Conservation (phyloP, 2,113 vertebrate genomes). For the Nesoenas mayeri region DNA sequence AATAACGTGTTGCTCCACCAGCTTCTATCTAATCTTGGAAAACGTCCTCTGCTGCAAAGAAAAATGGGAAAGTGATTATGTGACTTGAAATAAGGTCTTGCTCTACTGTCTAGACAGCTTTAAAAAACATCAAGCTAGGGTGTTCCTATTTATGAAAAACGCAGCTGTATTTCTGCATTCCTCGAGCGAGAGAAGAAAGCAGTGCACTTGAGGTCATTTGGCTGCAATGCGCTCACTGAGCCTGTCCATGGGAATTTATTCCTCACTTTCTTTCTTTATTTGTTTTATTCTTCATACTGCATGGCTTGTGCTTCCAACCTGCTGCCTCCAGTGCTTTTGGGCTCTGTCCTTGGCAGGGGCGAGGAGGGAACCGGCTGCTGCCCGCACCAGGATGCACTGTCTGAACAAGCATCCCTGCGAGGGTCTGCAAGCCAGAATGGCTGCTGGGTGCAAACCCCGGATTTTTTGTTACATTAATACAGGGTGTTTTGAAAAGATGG, state of each 20-base stretch:
- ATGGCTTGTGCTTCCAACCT: not conserved
- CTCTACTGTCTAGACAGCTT: conserved; percentile 68
- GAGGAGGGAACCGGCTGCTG: not conserved
- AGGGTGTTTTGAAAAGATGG: too few relatives aligned
- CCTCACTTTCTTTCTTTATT: not conserved
- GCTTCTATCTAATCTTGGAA: conserved; percentile 68
- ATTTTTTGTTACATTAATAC: not conserved
- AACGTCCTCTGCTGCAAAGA: conserved; percentile 26
- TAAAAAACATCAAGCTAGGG: conserved; percentile 59
- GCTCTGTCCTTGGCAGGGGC: not conserved
- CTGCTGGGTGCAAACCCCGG: not conserved
- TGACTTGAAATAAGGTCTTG: conserved; percentile 65
- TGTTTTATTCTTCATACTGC: not conserved
- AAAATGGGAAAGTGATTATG: conserved; percentile 69
- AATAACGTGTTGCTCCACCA: conserved; percentile 43
- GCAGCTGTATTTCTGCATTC: conserved; percentile 48
- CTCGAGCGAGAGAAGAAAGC: not conserved
- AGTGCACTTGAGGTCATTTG: conserved; percentile 42
- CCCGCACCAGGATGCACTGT: accelerated
- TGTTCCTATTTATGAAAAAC: conserved; percentile 65
- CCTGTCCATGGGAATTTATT: conserved; percentile 44
- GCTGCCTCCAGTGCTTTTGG: not conserved
- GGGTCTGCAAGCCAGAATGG: not conserved
- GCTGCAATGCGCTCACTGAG: not conserved
- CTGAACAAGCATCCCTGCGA: accelerated